Conservation (phyloP, 2,797 vertebrate species). For the Anisognathus igniventris region DNA sequence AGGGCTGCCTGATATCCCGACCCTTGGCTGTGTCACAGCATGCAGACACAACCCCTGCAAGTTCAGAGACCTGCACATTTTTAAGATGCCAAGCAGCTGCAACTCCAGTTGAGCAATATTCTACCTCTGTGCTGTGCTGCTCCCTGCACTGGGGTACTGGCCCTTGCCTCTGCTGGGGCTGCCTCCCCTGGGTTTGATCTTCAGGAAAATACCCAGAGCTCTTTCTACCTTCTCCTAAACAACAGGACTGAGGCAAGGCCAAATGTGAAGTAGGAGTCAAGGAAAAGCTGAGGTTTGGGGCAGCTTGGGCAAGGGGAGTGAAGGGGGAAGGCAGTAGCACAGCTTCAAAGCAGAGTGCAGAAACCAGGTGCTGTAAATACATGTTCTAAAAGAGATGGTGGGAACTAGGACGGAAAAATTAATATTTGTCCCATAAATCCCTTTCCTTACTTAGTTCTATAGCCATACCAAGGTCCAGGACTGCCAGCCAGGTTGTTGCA, state of each 20-base stretch:
- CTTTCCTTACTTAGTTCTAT: background rate
- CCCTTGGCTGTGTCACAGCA: background rate
- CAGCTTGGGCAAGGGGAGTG: background rate
- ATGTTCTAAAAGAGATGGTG: background rate
- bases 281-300: background rate
- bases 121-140: background rate
- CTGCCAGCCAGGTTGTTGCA: background rate
- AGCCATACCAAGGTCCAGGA: background rate
- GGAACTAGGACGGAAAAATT: background rate
- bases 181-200: background rate
- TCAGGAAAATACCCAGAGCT: background rate
- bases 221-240: background rate
- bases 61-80: background rate
- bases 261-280: background rate
- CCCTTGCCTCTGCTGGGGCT: background rate
- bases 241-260: background rate
- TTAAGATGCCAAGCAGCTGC: background rate
- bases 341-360: background rate
- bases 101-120: background rate
- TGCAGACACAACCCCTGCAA: background rate
- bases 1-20: background rate
- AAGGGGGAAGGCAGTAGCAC: background rate
- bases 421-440: background rate
- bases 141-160: fast-evolving
- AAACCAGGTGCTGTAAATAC: background rate